Base-by-base conservation (phyloP, 2,888 invertebrate genomes). In the Neoascia interrupta region DNA sequence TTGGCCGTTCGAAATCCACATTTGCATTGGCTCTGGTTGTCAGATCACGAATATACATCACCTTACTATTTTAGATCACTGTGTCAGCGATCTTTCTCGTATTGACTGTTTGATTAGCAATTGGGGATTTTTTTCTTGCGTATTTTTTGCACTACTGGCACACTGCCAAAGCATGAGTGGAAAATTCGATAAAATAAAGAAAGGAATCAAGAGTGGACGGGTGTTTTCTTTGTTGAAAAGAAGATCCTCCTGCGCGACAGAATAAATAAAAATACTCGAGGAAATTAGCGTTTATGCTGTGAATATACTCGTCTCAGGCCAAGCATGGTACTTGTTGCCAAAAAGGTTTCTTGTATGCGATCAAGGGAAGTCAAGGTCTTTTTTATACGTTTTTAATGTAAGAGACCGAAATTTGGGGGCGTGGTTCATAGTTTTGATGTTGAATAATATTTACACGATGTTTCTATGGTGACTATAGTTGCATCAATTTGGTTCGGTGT, bases 291-390 rank as follows among this genome's bases (percentile, higher is more conserved):
- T 37, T 3, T 28, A 15, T 53, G 16, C n/a, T 34, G 39, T 58
- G 39, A 47, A 47, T 45, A 54, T 66, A 6, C 54, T 31, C 43
- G 34, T 16, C 34, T 23, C 13, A 43, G 26, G 11, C 16, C 18
- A 36, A 47, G 18, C 31, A 10, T 8, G 11, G 3, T 5, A 18
- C 37, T 16, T 36, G 41, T 26, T 54, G 64, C 58, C 66, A 72
- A 60, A 64, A 66, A 72, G 8, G 31, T n/a, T 6, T n/a, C 31
- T 79, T 60, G 47, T 60, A 34, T 64, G 31, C 37, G 8, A n/a
- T n/a, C n/a, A n/a, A n/a, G n/a, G 45, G 45, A 19, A 45, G 60
- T 61, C 61, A 66, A 56, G 79, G 66, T 61, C 54, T 60, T 28
- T 54, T 66, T 45, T 39, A 13, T 60, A 31, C 23, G 36, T 53